Base-by-base conservation (phyloP, 2,888 invertebrate species). In the Aspidapion aeneum region DNA sequence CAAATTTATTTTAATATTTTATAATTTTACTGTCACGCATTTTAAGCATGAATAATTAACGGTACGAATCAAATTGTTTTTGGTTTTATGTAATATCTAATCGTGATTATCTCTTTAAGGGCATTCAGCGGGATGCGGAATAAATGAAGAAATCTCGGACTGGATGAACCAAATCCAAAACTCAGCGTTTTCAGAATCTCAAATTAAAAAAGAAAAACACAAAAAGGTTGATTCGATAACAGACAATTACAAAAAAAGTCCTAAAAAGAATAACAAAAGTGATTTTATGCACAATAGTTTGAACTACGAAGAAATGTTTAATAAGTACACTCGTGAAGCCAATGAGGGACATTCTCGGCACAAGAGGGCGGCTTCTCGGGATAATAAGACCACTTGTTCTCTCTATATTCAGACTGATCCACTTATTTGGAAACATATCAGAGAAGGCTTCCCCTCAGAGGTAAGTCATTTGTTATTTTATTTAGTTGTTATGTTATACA, bases 401-500 rank as follows among this genome's bases (percentile, higher is more conserved):
- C 86, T 98, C 69, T 98, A 92, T 80, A 94, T 99, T 80, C 97
- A 98, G 82, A 98, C 99, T 19, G 99, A 99, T 84, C 98, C 98
- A 70, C 88, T 96, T 71, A 92, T 99, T 79, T 99, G 98, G 96
- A 87, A 91, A 76, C 95, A 97, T 78, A 94, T 98, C 74, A 86
- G 91, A 72, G 91, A 89, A 75, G 88, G 89, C 64, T 90, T 90
- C 75, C 87, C 89, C 63, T 35, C 35, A 12, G 93, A 93, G 84
- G 93, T 94, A 80, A 84, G 83, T 80, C 48, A n/a, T n/a, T n/a
- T n/a, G n/a, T n/a, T n/a, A n/a, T n/a, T n/a, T n/a, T n/a, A n/a
- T n/a, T n/a, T n/a, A n/a, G n/a, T n/a, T n/a, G n/a, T n/a, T n/a
- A n/a, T n/a, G n/a, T n/a, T n/a, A n/a, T n/a, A n/a, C n/a, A n/a